phyloP scores from a whole-genome alignment of 1,140 invertebrate genomes.

The Oppia nitens region DNA sequence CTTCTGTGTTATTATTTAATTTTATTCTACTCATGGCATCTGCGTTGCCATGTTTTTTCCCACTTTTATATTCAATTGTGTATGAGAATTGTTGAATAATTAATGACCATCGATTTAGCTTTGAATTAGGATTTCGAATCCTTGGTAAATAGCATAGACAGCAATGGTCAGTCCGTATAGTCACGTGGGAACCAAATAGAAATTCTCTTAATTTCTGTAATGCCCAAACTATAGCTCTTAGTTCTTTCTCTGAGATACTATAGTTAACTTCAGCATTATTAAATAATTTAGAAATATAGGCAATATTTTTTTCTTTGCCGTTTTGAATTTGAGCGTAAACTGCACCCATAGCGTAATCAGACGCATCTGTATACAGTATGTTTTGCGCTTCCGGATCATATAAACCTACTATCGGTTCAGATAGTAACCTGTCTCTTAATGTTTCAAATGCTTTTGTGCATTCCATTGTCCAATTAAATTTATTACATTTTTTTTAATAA shows the following conservation, averaged over 20 bases:
- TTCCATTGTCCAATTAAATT: slow-evolving; percentile 13
- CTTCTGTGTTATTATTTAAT: too few species aligned
- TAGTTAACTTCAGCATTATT: slow-evolving; percentile 16
- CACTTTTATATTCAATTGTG: slow-evolving; percentile 15
- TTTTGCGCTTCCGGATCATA: slow-evolving; percentile 5
- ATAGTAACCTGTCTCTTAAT: slow-evolving; percentile 26
- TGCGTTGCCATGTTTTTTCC: slow-evolving; percentile 10
- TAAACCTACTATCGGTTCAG: slow-evolving; percentile 7
- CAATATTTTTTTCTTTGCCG: slow-evolving; percentile 5
- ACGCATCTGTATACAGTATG: slow-evolving; percentile 17
- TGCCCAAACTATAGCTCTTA: slow-evolving; percentile 20
- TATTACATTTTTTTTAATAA: slow-evolving; percentile 19
- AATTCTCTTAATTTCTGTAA: slow-evolving; percentile 23
- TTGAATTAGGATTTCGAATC: slow-evolving; percentile 2
- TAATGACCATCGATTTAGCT: slow-evolving; percentile 19
- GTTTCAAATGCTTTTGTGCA: slow-evolving; percentile 25
- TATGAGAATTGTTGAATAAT: slow-evolving; percentile 19
- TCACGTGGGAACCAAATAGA: slow-evolving; percentile 23
- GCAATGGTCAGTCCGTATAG: slow-evolving; percentile 22
- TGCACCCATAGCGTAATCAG: slow-evolving; percentile 14
- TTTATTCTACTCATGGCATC: too few species aligned
- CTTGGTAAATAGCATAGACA: background rate
- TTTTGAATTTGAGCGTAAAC: slow-evolving; percentile 6
- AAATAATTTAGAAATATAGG: slow-evolving; percentile 16
- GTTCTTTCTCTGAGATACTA: slow-evolving; percentile 18